phyloP scores from a whole-genome alignment of 2,113 vertebrate genomes.

The Atractosteus spatula region DNA sequence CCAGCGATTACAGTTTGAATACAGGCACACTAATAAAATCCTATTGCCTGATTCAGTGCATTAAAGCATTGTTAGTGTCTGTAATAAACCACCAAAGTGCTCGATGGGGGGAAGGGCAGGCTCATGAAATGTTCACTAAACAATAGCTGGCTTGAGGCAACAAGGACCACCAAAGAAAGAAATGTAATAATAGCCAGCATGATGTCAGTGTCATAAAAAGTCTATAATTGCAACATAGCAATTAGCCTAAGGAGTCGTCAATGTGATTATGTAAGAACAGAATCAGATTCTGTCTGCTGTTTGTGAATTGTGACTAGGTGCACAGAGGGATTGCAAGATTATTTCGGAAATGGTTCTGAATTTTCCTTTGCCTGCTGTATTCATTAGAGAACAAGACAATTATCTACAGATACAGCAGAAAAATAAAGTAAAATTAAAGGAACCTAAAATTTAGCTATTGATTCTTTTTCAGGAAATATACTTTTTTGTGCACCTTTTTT shows the following conservation, averaged over 20 bases:
- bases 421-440: too few species aligned
- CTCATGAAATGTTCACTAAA: not conserved
- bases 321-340: not conserved
- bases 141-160: not conserved
- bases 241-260: not conserved
- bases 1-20: too few species aligned
- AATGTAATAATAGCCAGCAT: conserved; percentile 3
- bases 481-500: too few species aligned
- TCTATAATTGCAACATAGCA: not conserved
- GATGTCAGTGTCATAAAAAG: not conserved
- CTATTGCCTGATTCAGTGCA: not conserved
- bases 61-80: not conserved
- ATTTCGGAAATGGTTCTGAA: not conserved
- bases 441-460: too few species aligned
- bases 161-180: not conserved
- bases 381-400: too few species aligned
- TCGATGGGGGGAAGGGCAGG: not conserved
- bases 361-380: not conserved
- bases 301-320: not conserved
- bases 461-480: too few species aligned
- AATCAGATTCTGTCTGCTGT: not conserved
- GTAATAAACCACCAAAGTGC: not conserved
- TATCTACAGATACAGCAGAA: too few species aligned
- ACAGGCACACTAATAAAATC: too few species aligned
- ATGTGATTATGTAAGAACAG: not conserved